A percentile compares a stretch with the other conserved stretches of the same genome.
Conservation (phyloP, 2,113 vertebrate species). For the Trogon surrucura region DNA sequence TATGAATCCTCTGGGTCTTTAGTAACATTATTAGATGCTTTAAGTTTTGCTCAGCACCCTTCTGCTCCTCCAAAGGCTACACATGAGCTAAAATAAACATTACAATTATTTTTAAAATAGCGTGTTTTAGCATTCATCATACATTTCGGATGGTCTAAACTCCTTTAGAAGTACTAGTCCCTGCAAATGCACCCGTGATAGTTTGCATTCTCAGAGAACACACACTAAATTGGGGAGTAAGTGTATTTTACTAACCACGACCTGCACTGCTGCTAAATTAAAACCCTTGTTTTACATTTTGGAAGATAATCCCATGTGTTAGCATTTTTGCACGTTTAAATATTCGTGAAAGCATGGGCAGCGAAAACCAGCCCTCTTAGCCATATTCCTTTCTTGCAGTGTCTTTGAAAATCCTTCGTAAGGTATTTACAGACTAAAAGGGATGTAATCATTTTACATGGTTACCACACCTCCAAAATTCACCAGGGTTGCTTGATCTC, state of each 20-base stretch:
- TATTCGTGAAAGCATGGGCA: not conserved
- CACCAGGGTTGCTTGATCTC: not conserved
- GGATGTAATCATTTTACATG: not conserved
- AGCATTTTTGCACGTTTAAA: not conserved
- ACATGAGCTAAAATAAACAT: not conserved
- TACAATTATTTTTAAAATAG: accelerated
- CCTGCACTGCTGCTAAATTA: not conserved
- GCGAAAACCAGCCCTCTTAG: not conserved
- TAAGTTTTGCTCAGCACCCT: not conserved
- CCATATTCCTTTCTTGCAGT: not conserved
- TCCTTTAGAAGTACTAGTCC: not conserved
- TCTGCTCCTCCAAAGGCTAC: not conserved
- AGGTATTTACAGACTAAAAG: not conserved
- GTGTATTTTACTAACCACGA: not conserved
- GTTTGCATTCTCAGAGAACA: not conserved
- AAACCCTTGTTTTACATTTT: not conserved
- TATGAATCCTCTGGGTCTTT: not conserved
- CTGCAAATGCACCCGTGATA: not conserved
- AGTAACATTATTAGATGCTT: not conserved
- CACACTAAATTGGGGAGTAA: not conserved
- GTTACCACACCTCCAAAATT: not conserved
- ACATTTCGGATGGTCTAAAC: not conserved
- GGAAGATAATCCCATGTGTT: not conserved
- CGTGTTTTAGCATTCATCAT: not conserved
- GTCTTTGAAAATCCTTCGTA: not conserved